Evolutionary conservation across 2,113 vertebrate species (phyloP), one percentile per base, ranked within the genome.

Genomic region (Anser brachyrhynchus): DNA sequence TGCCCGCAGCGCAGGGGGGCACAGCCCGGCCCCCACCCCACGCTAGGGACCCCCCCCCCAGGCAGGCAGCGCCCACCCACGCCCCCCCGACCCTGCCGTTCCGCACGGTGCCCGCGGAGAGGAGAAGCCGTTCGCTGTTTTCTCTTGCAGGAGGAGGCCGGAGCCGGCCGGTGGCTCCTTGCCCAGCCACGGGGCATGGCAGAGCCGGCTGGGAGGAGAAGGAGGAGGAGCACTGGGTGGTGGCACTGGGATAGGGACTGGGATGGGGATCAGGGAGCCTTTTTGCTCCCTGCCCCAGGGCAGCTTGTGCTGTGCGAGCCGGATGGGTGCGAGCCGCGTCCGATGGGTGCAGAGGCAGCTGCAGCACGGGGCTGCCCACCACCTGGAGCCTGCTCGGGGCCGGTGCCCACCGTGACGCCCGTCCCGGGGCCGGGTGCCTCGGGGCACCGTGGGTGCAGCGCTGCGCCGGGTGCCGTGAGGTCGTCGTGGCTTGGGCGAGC

Each of bases 1-100:
- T 91, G 84, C 95, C 95, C 82, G 46, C 89, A 89, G 95, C 84
- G 94, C 97, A 93, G 87, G 95, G 87, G 96, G 96, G 96, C 83
- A 55, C 82, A 87, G 92, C 91, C 79, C 1, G 39, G 97, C n/a
- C 96, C 97, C 97, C 44, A 12, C 91, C 85, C 87, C 75, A 90
- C 64, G 78, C 95, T 86, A 90, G 93, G 95, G 67, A 74, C 46
- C 92, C 93, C 52, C 61, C 13, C 52, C 51, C 51, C 11, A 28
- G 44, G 23, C 37, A 41, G 28, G 67, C 33, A 65, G 84, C 55
- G 71, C 92, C 94, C 58, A 10, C 72, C 69, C 51, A 25, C 23
- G 13, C 66, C 80, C 37, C 69, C 86, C 96, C 88, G 76, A 59
- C 54, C 91, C 72, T 41, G 49, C 35, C n/a, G 84, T 94, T 87